Base-by-base conservation (phyloP, 2,113 vertebrate species). In the Pseudorhombus dupliciocellatus region DNA sequence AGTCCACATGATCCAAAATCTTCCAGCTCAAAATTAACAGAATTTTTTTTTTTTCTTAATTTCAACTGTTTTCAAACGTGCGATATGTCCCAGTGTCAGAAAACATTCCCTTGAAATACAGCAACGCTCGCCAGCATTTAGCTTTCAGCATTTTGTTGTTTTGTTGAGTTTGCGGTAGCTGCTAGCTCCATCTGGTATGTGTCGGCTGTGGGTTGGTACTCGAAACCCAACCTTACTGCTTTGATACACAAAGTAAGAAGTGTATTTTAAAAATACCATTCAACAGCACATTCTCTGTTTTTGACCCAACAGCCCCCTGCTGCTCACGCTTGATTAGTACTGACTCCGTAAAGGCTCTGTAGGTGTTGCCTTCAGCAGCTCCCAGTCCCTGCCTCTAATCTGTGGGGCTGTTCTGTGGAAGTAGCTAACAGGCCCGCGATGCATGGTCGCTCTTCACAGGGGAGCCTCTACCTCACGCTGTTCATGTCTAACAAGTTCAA, bases 401-500 rank as follows among this genome's bases (percentile, higher is more conserved):
- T 51, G 48, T 51, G 22, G 21, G 2, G 21, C 48, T 22, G n/a
- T 14, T 21, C 56, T 67, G 44, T 57, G 11, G 70, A 62, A 59
- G 55, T 48, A 24, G 44, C 52, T 70, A 59, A 72, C 30, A 62
- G 78, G 14, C 50, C 50, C 52, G 66, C 4, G 22, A 54, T 62
- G 66, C 69, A 53, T 28, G 37, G 57, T 57, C 65, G 44, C 48
- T 6, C 57, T 70, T 34, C 60, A 42, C 37, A 61, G 53, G 66
- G 54, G 53, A n/a, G 66, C 42, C 64, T 73, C 57, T 30, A 40
- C 80, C 70, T 62, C 77, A 48, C 14, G 4, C 69, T 87, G 79
- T 81, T 85, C 80, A 77, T 75, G 64, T 87, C 79, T 80, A 26
- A 73, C 54, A 57, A 52, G 82, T 83, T 89, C 73, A 80, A 81